Evolutionary conservation across 2,888 invertebrate species (phyloP).

Genomic region (Lasioglossum calceatum): DNA sequence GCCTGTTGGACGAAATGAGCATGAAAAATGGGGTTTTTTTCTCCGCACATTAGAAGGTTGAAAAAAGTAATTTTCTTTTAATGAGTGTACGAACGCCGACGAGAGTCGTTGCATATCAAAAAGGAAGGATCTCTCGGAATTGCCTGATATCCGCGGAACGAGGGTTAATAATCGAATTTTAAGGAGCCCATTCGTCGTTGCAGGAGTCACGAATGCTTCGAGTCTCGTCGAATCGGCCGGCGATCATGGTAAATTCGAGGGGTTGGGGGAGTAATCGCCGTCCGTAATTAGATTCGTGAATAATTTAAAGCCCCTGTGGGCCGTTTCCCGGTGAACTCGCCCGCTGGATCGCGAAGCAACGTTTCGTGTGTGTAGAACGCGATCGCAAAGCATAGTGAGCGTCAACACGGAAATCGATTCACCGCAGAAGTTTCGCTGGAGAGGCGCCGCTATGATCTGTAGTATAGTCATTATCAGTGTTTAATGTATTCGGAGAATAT

Average conservation of each 20-base stretch:
- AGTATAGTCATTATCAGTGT: neutral
- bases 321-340: slow-evolving; percentile 1
- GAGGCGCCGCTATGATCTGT: neutral
- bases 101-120: neutral
- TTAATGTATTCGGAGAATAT: neutral
- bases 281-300: slow-evolving; percentile 35
- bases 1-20: neutral
- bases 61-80: neutral
- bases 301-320: slow-evolving; percentile 13
- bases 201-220: neutral
- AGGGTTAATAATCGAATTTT: neutral
- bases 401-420: neutral
- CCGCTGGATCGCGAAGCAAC: neutral
- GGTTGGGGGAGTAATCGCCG: neutral
- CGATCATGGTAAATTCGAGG: neutral
- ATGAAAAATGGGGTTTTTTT: neutral
- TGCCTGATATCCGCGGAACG: neutral
- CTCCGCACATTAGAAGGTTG: neutral
- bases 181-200: neutral
- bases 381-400: slow-evolving; percentile 9
- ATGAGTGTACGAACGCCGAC: neutral
- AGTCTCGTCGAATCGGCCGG: slow-evolving; percentile 2
- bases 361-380: neutral
- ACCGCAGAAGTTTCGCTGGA: neutral
- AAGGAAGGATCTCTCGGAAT: neutral